Percentiles rank a stretch among this genome's conserved stretches.
Conservation (phyloP, 2,888 invertebrate genomes). For the Drosophila borborema region DNA sequence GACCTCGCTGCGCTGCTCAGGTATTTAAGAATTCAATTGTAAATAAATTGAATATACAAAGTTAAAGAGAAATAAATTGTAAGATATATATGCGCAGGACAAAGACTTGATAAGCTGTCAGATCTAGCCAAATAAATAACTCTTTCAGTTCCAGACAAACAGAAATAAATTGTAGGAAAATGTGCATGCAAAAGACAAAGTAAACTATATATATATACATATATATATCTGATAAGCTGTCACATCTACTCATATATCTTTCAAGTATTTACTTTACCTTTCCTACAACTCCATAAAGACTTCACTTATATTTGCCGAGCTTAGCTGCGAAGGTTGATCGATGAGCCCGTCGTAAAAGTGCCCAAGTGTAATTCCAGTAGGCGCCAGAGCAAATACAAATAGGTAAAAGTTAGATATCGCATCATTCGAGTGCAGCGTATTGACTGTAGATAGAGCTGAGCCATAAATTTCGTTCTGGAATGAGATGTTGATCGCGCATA, state of each 20-base stretch:
- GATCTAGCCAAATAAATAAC: too few species aligned
- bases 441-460: conserved; percentile 29
- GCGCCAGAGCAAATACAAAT: conserved; percentile 54
- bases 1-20: conserved; percentile 8
- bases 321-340: conserved; percentile 51
- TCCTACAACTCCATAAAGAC: not conserved
- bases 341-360: conserved; percentile 66
- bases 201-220: not conserved
- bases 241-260: not conserved
- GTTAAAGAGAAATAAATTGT: too few species aligned
- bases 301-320: conserved; percentile 34
- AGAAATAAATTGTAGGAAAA: not conserved
- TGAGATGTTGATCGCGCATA: conserved; percentile 56
- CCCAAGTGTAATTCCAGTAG: conserved; percentile 74
- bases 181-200: not conserved
- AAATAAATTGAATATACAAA: not conserved
- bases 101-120: too few species aligned
- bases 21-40: conserved; percentile 2
- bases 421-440: conserved; percentile 16
- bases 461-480: conserved; percentile 10
- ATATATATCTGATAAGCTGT: not conserved
- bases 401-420: conserved; percentile 16
- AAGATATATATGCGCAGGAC: not conserved
- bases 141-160: not conserved
- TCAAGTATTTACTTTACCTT: not conserved